These are phyloP conservation scores for Mellilla xanthometata DNA, from an alignment of 2,888 invertebrate species.

Conservation along the genomic window DNA sequence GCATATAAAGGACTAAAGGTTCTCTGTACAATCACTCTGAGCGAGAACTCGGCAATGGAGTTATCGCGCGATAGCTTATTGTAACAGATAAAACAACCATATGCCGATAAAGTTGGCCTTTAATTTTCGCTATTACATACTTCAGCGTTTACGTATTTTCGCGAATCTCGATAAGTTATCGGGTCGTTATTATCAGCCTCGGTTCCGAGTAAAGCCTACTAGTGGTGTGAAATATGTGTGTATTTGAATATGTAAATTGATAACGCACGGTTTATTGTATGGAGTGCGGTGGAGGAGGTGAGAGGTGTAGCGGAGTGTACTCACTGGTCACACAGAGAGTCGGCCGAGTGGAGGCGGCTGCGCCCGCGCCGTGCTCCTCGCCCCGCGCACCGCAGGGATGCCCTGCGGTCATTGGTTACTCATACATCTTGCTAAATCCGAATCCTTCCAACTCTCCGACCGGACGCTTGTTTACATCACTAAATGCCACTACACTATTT, in stretches of 20 bases:
- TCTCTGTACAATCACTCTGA: constrained; percentile 14
- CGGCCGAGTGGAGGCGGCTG: constrained; percentile 35
- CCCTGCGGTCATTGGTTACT: constrained; percentile 72
- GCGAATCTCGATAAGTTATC: constrained; percentile 29
- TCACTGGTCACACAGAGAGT: constrained; percentile 49
- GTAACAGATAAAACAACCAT: constrained; percentile 22
- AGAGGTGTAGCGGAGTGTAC: constrained; percentile 29
- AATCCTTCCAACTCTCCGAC: constrained; percentile 54
- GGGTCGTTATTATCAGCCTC: constrained; percentile 17
- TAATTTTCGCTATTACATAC: constrained; percentile 23
- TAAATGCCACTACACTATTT: constrained; percentile 45
- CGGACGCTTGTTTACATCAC: constrained; percentile 52
- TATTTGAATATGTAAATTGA: no score
- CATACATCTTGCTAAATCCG: constrained; percentile 67
- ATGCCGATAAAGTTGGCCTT: constrained; percentile 30
- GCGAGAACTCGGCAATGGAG: constrained; percentile 17
- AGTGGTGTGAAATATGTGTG: constrained; percentile 12
- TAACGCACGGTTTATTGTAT: neutral
- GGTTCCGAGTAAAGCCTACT: constrained; percentile 17
- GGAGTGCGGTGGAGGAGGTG: no score
- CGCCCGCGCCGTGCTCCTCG: constrained; percentile 47
- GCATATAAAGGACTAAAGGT: constrained; percentile 8
- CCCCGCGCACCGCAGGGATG: constrained; percentile 58
- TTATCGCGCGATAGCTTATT: constrained; percentile 22
- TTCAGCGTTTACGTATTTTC: constrained; percentile 24